phyloP scores from a whole-genome alignment of 2,888 invertebrate genomes.

The Enoplolaimus lenunculus region DNA sequence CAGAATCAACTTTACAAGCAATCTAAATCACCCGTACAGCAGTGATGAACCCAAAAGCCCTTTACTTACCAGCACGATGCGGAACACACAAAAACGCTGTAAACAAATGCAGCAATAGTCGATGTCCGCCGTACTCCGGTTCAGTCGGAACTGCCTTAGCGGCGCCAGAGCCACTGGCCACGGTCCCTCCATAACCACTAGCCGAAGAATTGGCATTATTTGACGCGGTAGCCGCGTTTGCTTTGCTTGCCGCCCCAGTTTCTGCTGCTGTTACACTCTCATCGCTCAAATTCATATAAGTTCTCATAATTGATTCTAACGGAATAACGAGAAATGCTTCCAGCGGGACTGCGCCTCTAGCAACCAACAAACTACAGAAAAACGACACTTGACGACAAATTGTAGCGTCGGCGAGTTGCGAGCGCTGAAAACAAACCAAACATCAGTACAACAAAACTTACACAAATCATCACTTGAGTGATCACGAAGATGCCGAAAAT shows the following conservation, averaged over 20 bases:
- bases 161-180: neutral
- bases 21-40: too few species aligned
- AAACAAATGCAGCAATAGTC: slow-evolving; percentile 17
- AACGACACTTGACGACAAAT: neutral
- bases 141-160: neutral
- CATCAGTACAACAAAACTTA: too few species aligned
- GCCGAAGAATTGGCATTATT: neutral
- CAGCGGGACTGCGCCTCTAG: slow-evolving; percentile 8
- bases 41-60: too few species aligned
- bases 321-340: slow-evolving; percentile 17
- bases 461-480: too few species aligned
- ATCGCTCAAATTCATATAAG: slow-evolving; percentile 8
- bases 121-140: neutral
- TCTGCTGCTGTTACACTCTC: too few species aligned
- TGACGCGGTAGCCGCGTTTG: neutral
- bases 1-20: too few species aligned
- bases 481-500: too few species aligned
- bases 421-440: neutral
- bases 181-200: neutral
- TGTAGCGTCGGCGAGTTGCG: neutral
- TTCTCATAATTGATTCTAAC: slow-evolving; percentile 10
- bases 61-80: slow-evolving; percentile 14
- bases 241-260: neutral
- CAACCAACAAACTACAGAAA: slow-evolving; percentile 27
- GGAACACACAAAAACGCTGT: slow-evolving; percentile 22